Evolutionary conservation across 2,797 vertebrate genomes (phyloP), one percentile per base, ranked within the genome.

Genomic region (Sebastes variabilis): DNA sequence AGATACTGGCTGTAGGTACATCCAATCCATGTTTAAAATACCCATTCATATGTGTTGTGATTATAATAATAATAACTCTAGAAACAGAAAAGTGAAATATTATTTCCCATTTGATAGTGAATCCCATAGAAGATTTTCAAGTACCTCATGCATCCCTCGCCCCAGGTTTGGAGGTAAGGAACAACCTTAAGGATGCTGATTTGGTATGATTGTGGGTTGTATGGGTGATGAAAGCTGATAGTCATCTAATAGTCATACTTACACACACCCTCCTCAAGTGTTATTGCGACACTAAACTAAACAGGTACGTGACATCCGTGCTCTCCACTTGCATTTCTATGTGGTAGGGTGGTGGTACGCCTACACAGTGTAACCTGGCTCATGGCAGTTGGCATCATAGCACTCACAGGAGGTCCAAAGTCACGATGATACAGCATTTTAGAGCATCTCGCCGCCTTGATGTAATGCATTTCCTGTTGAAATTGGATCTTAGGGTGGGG

Each of bases 351-450:
- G 42, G 42, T 7, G 42, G 16, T 46, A 46, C 42, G 16, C 14
- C 42, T 46, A 46, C 42, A 18, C 8, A 29, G 24, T 71, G 59
- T 60, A 29, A 80, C 46, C 20, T 27, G 49, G 77, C 24, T 38
- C n/a, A 7, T 7, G 4, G 7, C 11, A 49, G 11, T 52, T 75
- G 25, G 7, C 22, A 6, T 13, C 18, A n/a, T 1, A 18, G 13
- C 8, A 56, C 29, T 55, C 20, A 61, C 24, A 8, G 5, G 5
- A 16, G 2, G 10, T 62, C 4, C 30, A 62, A 25, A 75, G 75
- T 79, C 80, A 84, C 66, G 14, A 1, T 81, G 72, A 70, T 58
- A 64, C 22, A 62, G 67, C 67, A 5, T 32, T 69, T 73, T 20
- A 10, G 5, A 60, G 20, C 2, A 60, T 56, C 20, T 12, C 22